These are phyloP conservation scores for Pardosa pseudoannulata DNA, from an alignment of 2,888 invertebrate species.

Conservation along the genomic window DNA sequence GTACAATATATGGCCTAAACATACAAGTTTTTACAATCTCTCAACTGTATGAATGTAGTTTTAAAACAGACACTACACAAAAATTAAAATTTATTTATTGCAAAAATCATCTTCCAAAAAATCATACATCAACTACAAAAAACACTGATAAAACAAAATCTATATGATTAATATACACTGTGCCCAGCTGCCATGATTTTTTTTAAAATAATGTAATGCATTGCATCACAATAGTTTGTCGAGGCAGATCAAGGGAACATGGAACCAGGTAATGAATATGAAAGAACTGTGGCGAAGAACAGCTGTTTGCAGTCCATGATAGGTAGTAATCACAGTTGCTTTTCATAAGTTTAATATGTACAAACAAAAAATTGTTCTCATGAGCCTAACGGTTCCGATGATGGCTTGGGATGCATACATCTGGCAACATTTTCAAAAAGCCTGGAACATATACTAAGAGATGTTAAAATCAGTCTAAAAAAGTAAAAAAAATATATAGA, in stretches of 20 bases:
- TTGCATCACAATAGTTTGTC: constrained; percentile 40
- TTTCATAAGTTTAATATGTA: constrained; percentile 23
- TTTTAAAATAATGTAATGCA: constrained; percentile 25
- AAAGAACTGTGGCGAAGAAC: constrained; percentile 53
- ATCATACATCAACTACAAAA: constrained; percentile 53
- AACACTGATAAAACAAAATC: constrained; percentile 66
- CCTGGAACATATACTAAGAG: constrained; percentile 80
- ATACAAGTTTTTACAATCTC: no score
- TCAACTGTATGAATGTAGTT: no score
- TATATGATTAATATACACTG: constrained; percentile 58
- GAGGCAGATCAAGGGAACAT: constrained; percentile 22
- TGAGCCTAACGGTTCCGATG: constrained; percentile 60
- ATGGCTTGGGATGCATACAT: constrained; percentile 82
- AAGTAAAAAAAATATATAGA: no score
- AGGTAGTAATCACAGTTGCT: constrained; percentile 48
- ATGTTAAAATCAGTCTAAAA: no score
- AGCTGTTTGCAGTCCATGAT: constrained; percentile 32
- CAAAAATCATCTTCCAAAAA: constrained; percentile 60
- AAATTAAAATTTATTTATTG: constrained; percentile 59
- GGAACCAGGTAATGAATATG: constrained; percentile 21
- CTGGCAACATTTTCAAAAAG: constrained; percentile 97
- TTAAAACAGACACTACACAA: not conserved
- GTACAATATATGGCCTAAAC: no score
- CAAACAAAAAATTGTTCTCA: constrained; percentile 35
- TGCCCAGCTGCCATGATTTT: constrained; percentile 48